These are phyloP conservation scores for Ichneumoninae sp. DNA, from an alignment of 2,888 invertebrate species.

Conservation along the genomic window DNA sequence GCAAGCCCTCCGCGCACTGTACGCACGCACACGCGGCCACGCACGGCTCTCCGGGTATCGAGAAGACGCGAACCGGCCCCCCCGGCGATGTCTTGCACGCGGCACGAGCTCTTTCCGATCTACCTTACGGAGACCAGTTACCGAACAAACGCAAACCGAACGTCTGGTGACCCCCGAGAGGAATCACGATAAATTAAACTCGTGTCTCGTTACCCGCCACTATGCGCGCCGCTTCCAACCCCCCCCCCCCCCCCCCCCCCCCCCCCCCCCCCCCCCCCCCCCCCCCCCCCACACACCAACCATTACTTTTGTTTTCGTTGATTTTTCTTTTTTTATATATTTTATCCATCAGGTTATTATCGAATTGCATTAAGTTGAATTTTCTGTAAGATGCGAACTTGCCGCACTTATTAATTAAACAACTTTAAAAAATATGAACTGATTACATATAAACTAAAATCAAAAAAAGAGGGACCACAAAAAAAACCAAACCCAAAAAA, in stretches of 20 bases:
- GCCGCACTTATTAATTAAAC: too few relatives aligned
- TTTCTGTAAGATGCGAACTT: too few relatives aligned
- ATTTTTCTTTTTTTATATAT: not conserved
- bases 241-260: slow-evolving; percentile 15
- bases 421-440: too few relatives aligned
- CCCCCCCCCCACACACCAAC: too few relatives aligned
- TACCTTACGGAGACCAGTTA: slow-evolving; percentile 5
- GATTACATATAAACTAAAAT: too few relatives aligned
- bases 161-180: not conserved
- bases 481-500: too few relatives aligned
- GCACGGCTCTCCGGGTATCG: not conserved
- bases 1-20: not conserved
- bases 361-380: too few relatives aligned
- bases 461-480: too few relatives aligned
- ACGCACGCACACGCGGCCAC: not conserved
- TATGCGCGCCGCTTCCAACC: slow-evolving; percentile 62
- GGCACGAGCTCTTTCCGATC: slow-evolving; percentile 5
- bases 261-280: too few relatives aligned
- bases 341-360: too few relatives aligned
- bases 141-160: slow-evolving; percentile 37
- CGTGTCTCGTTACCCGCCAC: slow-evolving; percentile 51
- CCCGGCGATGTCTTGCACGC: slow-evolving; percentile 33
- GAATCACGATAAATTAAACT: slow-evolving; percentile 57
- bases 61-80: slow-evolving; percentile 23
- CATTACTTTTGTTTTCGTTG: not conserved